phyloP scores from a whole-genome alignment of 2,797 vertebrate genomes.

The Phrynocephalus guinanensis region DNA sequence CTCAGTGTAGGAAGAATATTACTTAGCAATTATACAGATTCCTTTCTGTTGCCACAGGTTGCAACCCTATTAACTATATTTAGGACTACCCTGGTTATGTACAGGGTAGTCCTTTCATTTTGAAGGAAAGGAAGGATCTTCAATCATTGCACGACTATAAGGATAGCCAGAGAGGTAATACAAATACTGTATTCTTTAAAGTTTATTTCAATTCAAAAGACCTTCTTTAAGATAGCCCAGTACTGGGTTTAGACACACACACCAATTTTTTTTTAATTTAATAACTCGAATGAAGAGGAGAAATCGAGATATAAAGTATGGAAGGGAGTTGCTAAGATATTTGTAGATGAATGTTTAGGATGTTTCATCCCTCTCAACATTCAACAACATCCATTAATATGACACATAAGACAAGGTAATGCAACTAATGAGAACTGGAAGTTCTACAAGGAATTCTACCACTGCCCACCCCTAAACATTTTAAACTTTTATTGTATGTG shows the following conservation, averaged over 20 bases:
- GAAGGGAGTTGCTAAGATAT: background rate
- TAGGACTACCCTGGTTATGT: background rate
- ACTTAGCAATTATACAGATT: background rate
- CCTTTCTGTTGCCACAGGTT: background rate
- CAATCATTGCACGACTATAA: background rate
- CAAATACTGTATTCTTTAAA: background rate
- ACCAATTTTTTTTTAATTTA: background rate
- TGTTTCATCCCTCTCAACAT: background rate
- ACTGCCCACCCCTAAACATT: background rate
- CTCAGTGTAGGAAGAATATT: background rate
- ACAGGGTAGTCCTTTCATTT: background rate
- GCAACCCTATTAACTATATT: background rate
- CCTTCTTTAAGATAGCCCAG: background rate
- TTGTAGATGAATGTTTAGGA: background rate
- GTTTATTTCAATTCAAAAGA: background rate
- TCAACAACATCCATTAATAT: background rate
- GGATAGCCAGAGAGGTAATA: background rate
- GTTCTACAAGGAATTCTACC: background rate
- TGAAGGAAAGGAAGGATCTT: no score
- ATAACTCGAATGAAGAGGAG: background rate
- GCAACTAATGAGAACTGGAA: background rate
- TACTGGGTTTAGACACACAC: background rate
- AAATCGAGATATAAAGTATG: background rate
- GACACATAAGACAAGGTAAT: background rate
- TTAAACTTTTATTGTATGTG: background rate